Percentiles rank a stretch among this genome's conserved stretches.
These are phyloP conservation scores for Pseudomugil gertrudae DNA, from an alignment of 2,797 vertebrate genomes.

Conservation along the genomic window DNA sequence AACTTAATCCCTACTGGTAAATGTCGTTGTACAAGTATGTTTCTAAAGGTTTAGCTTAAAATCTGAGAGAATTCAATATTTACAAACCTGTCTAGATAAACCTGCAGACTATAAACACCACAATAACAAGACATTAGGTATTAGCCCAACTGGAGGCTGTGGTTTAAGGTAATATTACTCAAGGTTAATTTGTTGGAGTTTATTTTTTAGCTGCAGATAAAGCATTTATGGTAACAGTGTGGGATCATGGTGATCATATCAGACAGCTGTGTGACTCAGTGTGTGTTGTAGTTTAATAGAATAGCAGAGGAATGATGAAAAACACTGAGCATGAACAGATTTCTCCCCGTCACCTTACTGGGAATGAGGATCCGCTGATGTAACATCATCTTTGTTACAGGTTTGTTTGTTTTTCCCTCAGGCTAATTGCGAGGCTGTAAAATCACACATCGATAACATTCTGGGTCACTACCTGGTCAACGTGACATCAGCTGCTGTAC, in stretches of 20 bases:
- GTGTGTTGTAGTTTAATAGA: no score
- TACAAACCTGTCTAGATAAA: background rate
- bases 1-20: background rate
- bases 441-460: slow-evolving; percentile 83
- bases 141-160: slow-evolving; percentile 5
- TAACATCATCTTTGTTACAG: background rate
- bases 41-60: background rate
- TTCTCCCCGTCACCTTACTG: no score
- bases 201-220: slow-evolving; percentile 5
- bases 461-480: slow-evolving; percentile 91
- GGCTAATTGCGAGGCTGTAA: slow-evolving; percentile 85
- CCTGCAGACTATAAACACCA: background rate
- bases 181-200: background rate
- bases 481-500: slow-evolving; percentile 82
- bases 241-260: background rate
- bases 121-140: background rate
- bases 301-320: background rate
- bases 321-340: no score
- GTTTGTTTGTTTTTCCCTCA: slow-evolving; percentile 50
- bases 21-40: background rate
- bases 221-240: slow-evolving; percentile 1
- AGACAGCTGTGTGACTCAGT: no score
- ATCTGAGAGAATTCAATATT: background rate
- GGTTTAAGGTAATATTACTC: slow-evolving; percentile 3
- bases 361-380: background rate